A percentile compares a stretch with the other conserved stretches of the same genome.
These are phyloP conservation scores for Slavum lentiscoides DNA, from an alignment of 2,888 invertebrate genomes.

Conservation along the genomic window DNA sequence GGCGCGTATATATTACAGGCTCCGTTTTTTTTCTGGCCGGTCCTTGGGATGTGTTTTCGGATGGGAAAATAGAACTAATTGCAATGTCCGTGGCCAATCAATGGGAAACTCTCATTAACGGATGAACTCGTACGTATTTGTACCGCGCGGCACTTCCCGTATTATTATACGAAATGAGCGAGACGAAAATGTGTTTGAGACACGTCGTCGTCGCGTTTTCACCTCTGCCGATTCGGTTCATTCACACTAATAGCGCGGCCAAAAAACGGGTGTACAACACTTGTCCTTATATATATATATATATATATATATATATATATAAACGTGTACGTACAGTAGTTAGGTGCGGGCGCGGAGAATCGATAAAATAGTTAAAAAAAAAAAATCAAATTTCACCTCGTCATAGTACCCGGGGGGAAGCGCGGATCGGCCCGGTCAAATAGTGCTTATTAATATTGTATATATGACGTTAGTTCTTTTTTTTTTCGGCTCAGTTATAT, in stretches of 20 bases:
- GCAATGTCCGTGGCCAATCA: slow-evolving; percentile 53
- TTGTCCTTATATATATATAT: too few relatives aligned
- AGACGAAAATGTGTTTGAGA: slow-evolving; percentile 22
- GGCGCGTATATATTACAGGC: not conserved
- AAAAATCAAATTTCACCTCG: not conserved
- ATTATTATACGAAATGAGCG: slow-evolving; percentile 22
- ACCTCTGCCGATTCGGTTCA: slow-evolving; percentile 47
- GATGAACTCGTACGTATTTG: slow-evolving; percentile 18
- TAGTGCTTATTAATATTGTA: too few relatives aligned
- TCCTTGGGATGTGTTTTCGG: slow-evolving; percentile 37
- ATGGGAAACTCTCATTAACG: slow-evolving; percentile 51
- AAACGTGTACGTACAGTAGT: too few relatives aligned
- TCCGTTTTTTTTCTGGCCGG: slow-evolving; percentile 36
- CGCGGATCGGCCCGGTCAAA: too few relatives aligned
- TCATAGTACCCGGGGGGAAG: too few relatives aligned
- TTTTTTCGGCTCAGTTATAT: too few relatives aligned
- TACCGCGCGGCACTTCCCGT: not conserved
- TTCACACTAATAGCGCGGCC: slow-evolving; percentile 32
- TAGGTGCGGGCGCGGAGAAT: not conserved
- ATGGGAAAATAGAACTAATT: slow-evolving; percentile 52
- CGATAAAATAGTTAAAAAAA: not conserved
- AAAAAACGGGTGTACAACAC: slow-evolving; percentile 16
- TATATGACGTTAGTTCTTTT: too few relatives aligned
- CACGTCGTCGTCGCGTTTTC: not conserved
- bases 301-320: not conserved